Evolutionary conservation across 2,888 invertebrate species (phyloP).

Genomic region (Orthonychiurus folsomi): DNA sequence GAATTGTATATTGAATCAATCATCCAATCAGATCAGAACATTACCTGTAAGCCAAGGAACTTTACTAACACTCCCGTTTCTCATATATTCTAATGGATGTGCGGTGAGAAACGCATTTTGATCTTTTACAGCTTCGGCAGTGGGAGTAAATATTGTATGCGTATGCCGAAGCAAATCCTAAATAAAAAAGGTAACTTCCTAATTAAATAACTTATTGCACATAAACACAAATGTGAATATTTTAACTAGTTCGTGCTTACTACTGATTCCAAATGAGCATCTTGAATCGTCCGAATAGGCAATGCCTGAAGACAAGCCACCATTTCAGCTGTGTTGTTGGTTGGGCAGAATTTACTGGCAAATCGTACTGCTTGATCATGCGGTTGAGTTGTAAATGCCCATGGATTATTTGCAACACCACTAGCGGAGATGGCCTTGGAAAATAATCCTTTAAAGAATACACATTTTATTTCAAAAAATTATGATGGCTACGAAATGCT

Average conservation of each 20-base stretch:
- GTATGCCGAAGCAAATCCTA: constrained; percentile 21
- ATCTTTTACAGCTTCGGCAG: constrained; percentile 27
- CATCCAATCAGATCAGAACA: too few species aligned
- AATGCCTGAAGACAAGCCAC: constrained; percentile 28
- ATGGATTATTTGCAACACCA: constrained; percentile 24
- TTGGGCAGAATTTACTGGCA: constrained; percentile 30
- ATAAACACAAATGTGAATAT: too few species aligned
- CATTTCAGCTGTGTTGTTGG: constrained; percentile 26
- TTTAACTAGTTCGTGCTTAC: constrained; percentile 15
- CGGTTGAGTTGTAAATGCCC: constrained; percentile 27
- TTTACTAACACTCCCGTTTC: constrained; percentile 21
- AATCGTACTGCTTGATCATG: constrained; percentile 25
- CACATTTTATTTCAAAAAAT: background rate
- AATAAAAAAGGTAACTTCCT: background rate
- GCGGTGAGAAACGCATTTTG: constrained; percentile 33
- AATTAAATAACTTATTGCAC: too few species aligned
- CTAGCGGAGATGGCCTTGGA: constrained; percentile 24
- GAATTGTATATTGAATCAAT: too few species aligned
- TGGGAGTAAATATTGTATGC: constrained; percentile 28
- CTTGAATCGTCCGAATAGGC: constrained; percentile 16
- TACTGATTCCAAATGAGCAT: constrained; percentile 26
- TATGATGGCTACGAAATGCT: background rate
- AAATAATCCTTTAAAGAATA: constrained; percentile 16
- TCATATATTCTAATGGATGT: constrained; percentile 25
- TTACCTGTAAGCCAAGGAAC: constrained; percentile 31